Conservation (phyloP, 1,140 invertebrate species). For the Fopius arisanus region DNA sequence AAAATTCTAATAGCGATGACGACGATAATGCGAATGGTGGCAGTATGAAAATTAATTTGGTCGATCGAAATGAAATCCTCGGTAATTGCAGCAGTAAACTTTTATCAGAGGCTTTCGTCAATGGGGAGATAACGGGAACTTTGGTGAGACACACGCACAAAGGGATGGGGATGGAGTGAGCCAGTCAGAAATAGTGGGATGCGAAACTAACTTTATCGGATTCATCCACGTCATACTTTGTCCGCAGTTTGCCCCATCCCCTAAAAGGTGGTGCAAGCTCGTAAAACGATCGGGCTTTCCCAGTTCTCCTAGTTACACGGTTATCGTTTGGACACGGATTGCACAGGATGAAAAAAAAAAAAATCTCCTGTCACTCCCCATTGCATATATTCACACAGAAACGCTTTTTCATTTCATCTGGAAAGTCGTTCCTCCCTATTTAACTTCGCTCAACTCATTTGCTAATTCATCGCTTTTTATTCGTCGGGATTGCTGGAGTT, state of each 20-base stretch:
- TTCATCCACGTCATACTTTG: constrained; percentile 6
- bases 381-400: neutral
- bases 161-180: neutral
- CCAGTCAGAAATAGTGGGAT: neutral
- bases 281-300: constrained; percentile 11
- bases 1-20: too few relatives aligned
- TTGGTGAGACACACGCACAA: neutral
- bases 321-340: constrained; percentile 2
- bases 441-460: too few relatives aligned
- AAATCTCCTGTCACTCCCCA: neutral
- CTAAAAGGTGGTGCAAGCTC: neutral
- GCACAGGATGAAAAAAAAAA: neutral
- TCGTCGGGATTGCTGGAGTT: too few relatives aligned
- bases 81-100: too few relatives aligned
- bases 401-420: neutral
- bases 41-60: too few relatives aligned
- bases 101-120: neutral
- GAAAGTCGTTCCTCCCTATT: too few relatives aligned
- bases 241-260: neutral
- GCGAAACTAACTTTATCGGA: constrained; percentile 4
- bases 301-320: neutral
- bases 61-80: too few relatives aligned
- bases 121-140: neutral
- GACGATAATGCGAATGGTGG: too few relatives aligned
- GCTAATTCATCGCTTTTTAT: too few relatives aligned